A percentile compares a stretch with the other conserved stretches of the same genome.
These are phyloP conservation scores for Agrochola macilenta DNA, from an alignment of 2,888 invertebrate species.

Conservation along the genomic window DNA sequence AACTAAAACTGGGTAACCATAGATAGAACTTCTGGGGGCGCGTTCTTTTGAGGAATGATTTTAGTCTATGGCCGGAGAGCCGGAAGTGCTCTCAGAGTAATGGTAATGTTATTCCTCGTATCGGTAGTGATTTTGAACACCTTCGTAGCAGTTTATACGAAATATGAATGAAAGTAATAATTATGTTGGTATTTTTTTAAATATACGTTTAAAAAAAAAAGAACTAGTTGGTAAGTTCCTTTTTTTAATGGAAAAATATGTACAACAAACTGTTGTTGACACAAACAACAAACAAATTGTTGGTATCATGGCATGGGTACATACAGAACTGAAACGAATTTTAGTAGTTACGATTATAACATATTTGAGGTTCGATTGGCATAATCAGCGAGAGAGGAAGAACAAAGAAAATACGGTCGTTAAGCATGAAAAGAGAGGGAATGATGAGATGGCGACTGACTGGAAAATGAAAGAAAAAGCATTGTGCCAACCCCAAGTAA, in stretches of 20 bases:
- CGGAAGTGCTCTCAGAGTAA: conserved; percentile 14
- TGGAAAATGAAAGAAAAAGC: not conserved
- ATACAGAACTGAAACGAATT: too few relatives aligned
- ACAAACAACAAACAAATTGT: not conserved
- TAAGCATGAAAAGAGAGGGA: not conserved
- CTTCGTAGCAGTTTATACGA: not conserved
- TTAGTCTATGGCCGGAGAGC: conserved; percentile 46
- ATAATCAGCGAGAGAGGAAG: not conserved
- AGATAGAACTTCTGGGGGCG: conserved; percentile 63
- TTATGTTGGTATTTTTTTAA: not conserved
- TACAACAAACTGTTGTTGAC: too few relatives aligned
- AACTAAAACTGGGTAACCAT: conserved; percentile 60
- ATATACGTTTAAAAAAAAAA: not conserved
- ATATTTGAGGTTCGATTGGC: not conserved
- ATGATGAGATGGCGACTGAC: not conserved
- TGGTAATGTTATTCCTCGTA: not conserved
- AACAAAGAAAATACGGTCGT: not conserved
- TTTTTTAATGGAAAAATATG: not conserved
- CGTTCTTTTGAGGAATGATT: conserved; percentile 34
- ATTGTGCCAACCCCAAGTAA: not conserved
- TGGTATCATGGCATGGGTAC: not conserved
- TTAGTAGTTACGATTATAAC: not conserved
- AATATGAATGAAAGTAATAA: not conserved
- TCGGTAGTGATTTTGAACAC: not conserved
- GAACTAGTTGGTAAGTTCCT: not conserved